Evolutionary conservation across 92 coral and sea anemone species (phyloP).

Genomic region (Epizoanthus ramosus): DNA sequence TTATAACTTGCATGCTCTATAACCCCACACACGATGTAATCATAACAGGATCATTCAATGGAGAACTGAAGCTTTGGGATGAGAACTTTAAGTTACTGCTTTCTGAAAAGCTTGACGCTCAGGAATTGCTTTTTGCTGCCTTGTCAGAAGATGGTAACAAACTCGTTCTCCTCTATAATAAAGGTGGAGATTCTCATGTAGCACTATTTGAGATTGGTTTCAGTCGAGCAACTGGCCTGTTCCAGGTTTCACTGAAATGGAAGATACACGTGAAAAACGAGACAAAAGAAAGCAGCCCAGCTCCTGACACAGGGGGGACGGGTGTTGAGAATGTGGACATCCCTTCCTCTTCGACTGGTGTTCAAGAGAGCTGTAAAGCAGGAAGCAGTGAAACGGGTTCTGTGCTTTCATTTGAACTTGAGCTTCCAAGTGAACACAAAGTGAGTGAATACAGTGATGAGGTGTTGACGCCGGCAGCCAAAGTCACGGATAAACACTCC

Average conservation of each 20-base stretch:
- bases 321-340: not conserved
- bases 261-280: constrained; percentile 35
- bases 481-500: constrained; percentile 19
- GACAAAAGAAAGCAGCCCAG: not conserved
- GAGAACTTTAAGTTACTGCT: constrained; percentile 51
- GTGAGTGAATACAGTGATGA: not conserved
- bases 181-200: constrained; percentile 54
- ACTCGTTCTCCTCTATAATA: constrained; percentile 64
- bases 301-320: not conserved
- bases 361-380: not conserved
- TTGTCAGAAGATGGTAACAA: constrained; percentile 65
- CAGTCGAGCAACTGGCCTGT: not conserved
- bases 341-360: not conserved
- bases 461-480: not conserved
- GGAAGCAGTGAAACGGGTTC: not conserved
- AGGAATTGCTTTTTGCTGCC: constrained; percentile 64
- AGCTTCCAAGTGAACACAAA: not conserved
- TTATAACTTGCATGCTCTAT: constrained; percentile 75
- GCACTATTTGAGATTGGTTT: constrained; percentile 54
- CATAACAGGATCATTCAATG: constrained; percentile 69
- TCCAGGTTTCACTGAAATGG: constrained; percentile 19
- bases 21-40: constrained; percentile 44
- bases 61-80: constrained; percentile 83
- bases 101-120: constrained; percentile 41
- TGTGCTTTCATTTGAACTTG: constrained; percentile 40